Conservation (phyloP, 2,888 invertebrate species). For the Aquatica leii region DNA sequence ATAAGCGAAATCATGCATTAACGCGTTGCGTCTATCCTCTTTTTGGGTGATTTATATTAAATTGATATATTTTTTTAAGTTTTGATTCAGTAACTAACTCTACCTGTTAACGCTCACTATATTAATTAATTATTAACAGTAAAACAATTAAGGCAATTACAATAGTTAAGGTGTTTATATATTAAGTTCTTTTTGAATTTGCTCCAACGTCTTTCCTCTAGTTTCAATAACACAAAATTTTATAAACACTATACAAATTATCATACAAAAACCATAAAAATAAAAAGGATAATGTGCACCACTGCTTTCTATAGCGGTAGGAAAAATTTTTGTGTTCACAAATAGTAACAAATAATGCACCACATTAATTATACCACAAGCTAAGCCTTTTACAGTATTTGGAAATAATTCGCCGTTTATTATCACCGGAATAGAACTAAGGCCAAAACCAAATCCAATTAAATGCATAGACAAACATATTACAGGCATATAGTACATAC, state of each 20-base stretch:
- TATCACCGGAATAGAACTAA: conserved; percentile 31
- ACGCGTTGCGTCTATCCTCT: no score
- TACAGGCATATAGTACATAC: conserved; percentile 21
- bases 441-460: conserved; percentile 25
- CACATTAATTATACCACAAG: conserved; percentile 26
- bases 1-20: no score
- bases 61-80: no score
- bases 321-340: conserved; percentile 29
- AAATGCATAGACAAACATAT: conserved; percentile 19
- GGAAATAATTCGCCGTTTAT: conserved; percentile 25
- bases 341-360: conserved; percentile 26
- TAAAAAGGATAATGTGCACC: conserved; percentile 35
- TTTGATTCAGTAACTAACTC: no score
- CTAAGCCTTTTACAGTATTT: conserved; percentile 26
- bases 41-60: no score
- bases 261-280: conserved; percentile 25
- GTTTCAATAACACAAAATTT: conserved; percentile 31
- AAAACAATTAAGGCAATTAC: no score
- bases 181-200: not conserved
- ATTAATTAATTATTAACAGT: no score
- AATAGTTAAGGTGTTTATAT: no score
- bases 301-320: conserved; percentile 19
- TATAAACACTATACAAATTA: conserved; percentile 18
- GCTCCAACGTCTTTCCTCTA: no score
- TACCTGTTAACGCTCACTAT: no score